Base-by-base conservation (phyloP, 2,113 vertebrate species). In the Salvelinus sp. region DNA sequence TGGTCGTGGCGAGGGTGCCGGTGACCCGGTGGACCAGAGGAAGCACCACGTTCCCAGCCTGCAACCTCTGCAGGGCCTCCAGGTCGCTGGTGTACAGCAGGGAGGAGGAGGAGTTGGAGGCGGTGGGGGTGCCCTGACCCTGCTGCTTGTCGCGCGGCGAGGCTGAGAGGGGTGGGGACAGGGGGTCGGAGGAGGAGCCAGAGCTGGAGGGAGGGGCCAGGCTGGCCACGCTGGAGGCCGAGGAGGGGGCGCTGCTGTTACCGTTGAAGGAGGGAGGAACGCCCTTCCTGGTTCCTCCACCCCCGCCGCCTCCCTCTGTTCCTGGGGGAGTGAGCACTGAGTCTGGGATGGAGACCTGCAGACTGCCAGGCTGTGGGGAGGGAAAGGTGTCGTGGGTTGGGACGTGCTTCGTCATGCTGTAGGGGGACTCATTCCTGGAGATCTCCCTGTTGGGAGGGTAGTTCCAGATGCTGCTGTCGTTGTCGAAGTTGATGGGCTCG, bases 401-500 rank as follows among this genome's bases (percentile, higher is more conserved):
- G 82, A 83, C 92, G 83, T 88, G 95, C 90, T 74, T 96, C 86
- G 97, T 98, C 98, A 99, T 99, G 92, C 98, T 99, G 91, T 96
- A 99, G 58, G 97, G 97, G 2, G 97, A 96, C 93, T 99, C 97
- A 48, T 99, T 99, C 77, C 97, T 94, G 90, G 96, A 98, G 83
- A 99, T 99, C 94, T 99, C 98, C 69, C 98, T 86, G 93, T 99
- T 99, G 85, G 98, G 98, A 1, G 98, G 98, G 88, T 95, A 99
- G 95, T 99, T 98, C 98, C 98, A 99, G 94, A 99, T 99, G 94
- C 97, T 99, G 93, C 97, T 99, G 93, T 99, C 97, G 1, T 99
- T 99, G 95, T 99, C 98, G 79, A 99, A 99, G 93, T 99, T 99
- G 90, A 99, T 97, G 80, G 98, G 97, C 82, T 99, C 98, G 5